Evolutionary conservation across 2,797 vertebrate genomes (phyloP), one percentile per base, ranked within the genome.

Genomic region (Sebastiscus tertius): DNA sequence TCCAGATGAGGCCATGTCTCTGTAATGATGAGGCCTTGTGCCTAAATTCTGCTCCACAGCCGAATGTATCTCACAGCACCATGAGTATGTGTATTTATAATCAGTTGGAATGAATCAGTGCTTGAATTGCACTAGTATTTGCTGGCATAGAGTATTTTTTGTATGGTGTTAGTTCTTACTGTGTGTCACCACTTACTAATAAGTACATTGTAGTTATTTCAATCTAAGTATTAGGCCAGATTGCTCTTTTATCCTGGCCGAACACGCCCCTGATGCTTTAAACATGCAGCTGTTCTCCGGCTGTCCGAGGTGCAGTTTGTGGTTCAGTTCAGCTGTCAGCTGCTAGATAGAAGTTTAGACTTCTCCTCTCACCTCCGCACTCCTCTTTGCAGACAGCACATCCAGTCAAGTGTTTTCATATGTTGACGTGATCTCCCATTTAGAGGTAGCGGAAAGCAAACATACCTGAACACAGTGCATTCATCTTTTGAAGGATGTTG

Each of bases 1-100:
- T 75, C 82, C 80, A 84, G 26, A 87, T 85, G 31, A 77, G 72
- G 8, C 72, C 64, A 75, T 58, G 59, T 36, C 52, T 64, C 33
- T 59, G 26, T 24, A 11, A 16, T 74, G 71, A 79, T 81, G 72
- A 82, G 58, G 24, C 42, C 52, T 64, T 61, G 54, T 69, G 66
- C 66, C 75, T 54, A 58, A 61, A 81, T n/a, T 39, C 73, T 42
- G 8, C 61, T 62, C 27, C 49, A 36, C 13, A 18, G 29, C 36
- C 55, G 27, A 77, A 66, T 67, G 16, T 73, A 82, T 85, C 78
- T 72, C 69, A 27, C 42, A 39, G 70, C 65, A 9, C 62, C 13
- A 10, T 6, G 8, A 55, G 16, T 22, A 56, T 11, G 31, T 64
- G 20, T 83, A 83, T 75, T 71, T 84, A 76, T 11, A 80, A 73